Base-by-base conservation (phyloP, 2,113 vertebrate species). In the Ifrita kowaldi region DNA sequence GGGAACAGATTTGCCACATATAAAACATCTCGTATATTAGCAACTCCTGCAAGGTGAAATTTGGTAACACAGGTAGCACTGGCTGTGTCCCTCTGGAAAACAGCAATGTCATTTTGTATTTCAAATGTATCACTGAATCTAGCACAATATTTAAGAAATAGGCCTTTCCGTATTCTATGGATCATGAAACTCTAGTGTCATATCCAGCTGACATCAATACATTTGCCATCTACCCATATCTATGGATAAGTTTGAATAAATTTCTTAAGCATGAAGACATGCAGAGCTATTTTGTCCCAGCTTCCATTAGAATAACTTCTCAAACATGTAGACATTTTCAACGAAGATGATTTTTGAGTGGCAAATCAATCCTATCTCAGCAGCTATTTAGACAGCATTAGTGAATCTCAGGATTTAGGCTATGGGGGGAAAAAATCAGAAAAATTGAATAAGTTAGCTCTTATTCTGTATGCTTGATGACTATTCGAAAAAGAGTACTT, bases 351-450 rank as follows among this genome's bases (percentile, higher is more conserved):
- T 62, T 82, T 83, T 50, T 84, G 50, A 63, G 22, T 35, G n/a
- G 32, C n/a, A 76, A 49, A 35, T 64, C 41, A 63, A 33, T 39
- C 41, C 44, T 82, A 28, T 63, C 23, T 74, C 62, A 82, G 81
- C n/a, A 59, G 35, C 13, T 82, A 52, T 85, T 91, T 52, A 81
- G 35, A 47, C 13, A 68, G 16, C 35, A 32, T 55, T 71, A 49
- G 8, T 13, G 39, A 67, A 33, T 16, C 30, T 93, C 28, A n/a
- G n/a, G 26, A 60, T 55, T 33, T 46, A 49, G 26, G 18, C 18
- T 49, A 6, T 21, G 12, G 8, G 0, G 3, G 9, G 2, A 2
- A 8, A 27, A 78, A 71, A 20, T 1, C 10, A 28, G 16, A 12
- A 17, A 35, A 49, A 28, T 2, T 0, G 7, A 53, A 5, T 41